These are phyloP conservation scores for Agelaius tricolor DNA, from an alignment of 2,113 vertebrate species.

Conservation along the genomic window DNA sequence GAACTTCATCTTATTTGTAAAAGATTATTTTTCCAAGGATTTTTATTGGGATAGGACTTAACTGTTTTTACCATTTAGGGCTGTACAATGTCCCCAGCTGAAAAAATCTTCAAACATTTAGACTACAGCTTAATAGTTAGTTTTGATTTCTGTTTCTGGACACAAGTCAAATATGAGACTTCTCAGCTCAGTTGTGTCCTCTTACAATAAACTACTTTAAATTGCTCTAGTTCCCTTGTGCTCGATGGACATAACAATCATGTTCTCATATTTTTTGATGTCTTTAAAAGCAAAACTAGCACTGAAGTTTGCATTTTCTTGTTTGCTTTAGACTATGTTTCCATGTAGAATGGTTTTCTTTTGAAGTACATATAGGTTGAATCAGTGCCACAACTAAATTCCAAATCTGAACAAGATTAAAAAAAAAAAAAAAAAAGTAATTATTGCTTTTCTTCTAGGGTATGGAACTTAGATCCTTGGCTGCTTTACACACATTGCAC, in stretches of 20 bases:
- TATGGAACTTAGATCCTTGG: not conserved
- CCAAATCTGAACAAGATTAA: not conserved
- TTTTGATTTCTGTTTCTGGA: constrained; percentile 68
- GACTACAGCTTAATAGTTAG: constrained; percentile 41
- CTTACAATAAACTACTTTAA: constrained; percentile 2
- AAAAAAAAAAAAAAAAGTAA: not conserved
- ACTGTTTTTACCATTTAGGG: constrained; percentile 59
- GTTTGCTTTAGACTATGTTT: not conserved
- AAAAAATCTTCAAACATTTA: constrained; percentile 69
- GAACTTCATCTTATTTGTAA: not conserved
- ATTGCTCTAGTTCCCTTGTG: not conserved
- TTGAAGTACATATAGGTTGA: not conserved
- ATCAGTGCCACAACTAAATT: not conserved
- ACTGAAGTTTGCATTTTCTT: not conserved
- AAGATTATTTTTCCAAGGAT: constrained; percentile 16
- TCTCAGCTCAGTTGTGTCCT: constrained; percentile 53
- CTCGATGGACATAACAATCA: not conserved
- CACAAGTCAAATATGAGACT: constrained; percentile 56
- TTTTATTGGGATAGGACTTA: constrained; percentile 39
- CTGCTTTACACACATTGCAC: not conserved
- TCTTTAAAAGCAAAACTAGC: not conserved
- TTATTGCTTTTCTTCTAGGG: not conserved
- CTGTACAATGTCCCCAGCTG: constrained; percentile 47
- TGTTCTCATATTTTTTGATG: not conserved
- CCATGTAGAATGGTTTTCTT: not conserved